Evolutionary conservation across 1,140 invertebrate species (phyloP), one percentile per base, ranked within the genome.

Genomic region (Aphelenchoides fujianensis): DNA sequence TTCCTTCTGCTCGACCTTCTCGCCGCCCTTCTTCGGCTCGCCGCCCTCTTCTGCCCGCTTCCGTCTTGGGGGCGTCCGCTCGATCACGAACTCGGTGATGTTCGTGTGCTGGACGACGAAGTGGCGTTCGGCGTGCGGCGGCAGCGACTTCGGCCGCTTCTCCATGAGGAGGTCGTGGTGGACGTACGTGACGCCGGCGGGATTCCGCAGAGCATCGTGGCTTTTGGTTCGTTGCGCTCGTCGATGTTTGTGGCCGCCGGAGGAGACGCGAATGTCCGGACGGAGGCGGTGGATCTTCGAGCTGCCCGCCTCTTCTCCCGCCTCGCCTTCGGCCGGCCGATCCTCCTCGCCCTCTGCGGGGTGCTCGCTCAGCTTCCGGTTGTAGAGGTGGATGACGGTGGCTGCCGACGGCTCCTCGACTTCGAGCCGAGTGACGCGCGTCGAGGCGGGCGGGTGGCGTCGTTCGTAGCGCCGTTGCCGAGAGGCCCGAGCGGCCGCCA

Each of bases 1-100:
- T 48, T 48, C 41, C 12, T 23, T 48, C 23, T 48, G 12, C 23
- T 48, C 41, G 41, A 23, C 23, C 41, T 48, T 48, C 12, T 48
- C 12, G n/a, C n/a, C n/a, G n/a, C n/a, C n/a, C 23, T 48, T 48
- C 23, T 12, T 23, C 12, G 12, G 12, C 23, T 59, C 5, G 5
- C 34, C 19, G 5, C 34, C 5, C 5, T 59, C 55, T 16, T 59
- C 34, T 19, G 28, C 5, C 7, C 12, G 55, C 23, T 7, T 5
- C 55, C 5, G 5, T 59, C 34, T 7, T 5, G 55, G 5, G 28
- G 5, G 28, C 23, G 28, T 23, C 7, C 55, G 5, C 5, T 59
- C 55, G 34, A 7, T 30, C 5, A 59, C 55, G 19, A 59, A 7
- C 34, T 59, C 55, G 28, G 55, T 59, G 55, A 59, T 59, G 55